Evolutionary conservation across 1,140 invertebrate genomes (phyloP), one percentile per base, ranked within the genome.

Genomic region (Saccostrea glomerata): DNA sequence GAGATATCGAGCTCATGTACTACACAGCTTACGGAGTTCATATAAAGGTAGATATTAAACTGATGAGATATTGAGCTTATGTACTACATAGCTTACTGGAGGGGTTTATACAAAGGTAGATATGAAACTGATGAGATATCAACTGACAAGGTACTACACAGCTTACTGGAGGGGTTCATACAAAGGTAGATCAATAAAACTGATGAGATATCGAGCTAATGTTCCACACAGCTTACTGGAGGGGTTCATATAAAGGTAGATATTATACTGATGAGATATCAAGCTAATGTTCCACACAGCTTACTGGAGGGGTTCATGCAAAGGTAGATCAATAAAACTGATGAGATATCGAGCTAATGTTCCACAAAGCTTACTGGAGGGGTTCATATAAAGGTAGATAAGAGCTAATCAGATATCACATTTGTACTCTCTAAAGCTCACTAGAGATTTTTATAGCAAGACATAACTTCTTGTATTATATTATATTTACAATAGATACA

Each of bases 181-280:
- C 97, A 98, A 85, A 94, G 94, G 94, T 95, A 84, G n/a, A 63
- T 23, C 6, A 94, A 97, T 99, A 1, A 96, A 97, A 87, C 92
- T 98, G 23, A 99, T 99, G 98, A 98, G 99, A 94, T 97, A 98
- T 93, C 96, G 98, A 25, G 98, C 98, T 2, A 98, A 99, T 93
- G 98, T 99, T 20, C 95, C 99, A 25, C 98, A 99, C 93, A 98
- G 98, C 94, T 96, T 99, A 94, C 95, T 99, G 25, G 97, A 98
- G 93, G 98, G 97, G 0, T 98, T 98, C 94, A 97, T 99, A 25
- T 97, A 98, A 84, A 94, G 94, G 94, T 95, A 77, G 47, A 94
- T 97, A 47, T 47, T 47, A 47, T 3, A 47, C 47, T 47, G 47
- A 47, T 47, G 47, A 47, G 47, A 47, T 47, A 98, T 93, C 96